Evolutionary conservation across 2,113 vertebrate species (phyloP), one percentile per base, ranked within the genome.

Genomic region (Lagopus muta): DNA sequence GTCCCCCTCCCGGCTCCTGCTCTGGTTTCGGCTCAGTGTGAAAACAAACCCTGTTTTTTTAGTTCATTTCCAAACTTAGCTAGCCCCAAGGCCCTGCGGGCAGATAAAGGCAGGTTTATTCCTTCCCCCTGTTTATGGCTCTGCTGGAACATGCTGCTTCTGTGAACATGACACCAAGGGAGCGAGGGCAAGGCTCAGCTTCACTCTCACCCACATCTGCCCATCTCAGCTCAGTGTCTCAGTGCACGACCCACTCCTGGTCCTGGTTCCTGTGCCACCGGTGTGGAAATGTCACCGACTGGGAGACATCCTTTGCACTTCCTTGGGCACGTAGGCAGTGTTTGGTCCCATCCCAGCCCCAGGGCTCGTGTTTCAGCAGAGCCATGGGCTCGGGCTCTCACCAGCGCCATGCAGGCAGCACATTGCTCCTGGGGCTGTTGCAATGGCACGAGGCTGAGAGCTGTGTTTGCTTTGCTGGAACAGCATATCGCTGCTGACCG

Each of bases 11-110:
- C 1, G 1, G 14, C 85, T 91, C 65, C 82, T 94, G 85, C 54
- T 91, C 81, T 66, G 38, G 79, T 94, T 95, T 70, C 64, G 45
- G 60, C 54, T 79, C 54, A 89, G 61, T 13, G 45, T 13, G 54
- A 50, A 75, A 84, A 92, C 69, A 93, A 42, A 34, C 28, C n/a
- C 61, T 80, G 74, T 72, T 84, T 16, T 38, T 80, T 82, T 62
- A 30, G 64, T 77, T 77, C 57, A 72, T 91, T 96, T 95, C 96
- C 89, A 67, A 95, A 95, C 93, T 95, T 95, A 95, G 93, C n/a
- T 2, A 21, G 72, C 82, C 89, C 93, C 96, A 96, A 93, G 96
- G 93, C 82, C 88, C 89, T 38, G 20, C 50, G 10, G 42, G 87
- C 91, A 92, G 94, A 95, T 94, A 93, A 91, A 91, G 85, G 61